phyloP scores from a whole-genome alignment of 2,797 vertebrate species.

The Lepidocolaptes lacrymiger region DNA sequence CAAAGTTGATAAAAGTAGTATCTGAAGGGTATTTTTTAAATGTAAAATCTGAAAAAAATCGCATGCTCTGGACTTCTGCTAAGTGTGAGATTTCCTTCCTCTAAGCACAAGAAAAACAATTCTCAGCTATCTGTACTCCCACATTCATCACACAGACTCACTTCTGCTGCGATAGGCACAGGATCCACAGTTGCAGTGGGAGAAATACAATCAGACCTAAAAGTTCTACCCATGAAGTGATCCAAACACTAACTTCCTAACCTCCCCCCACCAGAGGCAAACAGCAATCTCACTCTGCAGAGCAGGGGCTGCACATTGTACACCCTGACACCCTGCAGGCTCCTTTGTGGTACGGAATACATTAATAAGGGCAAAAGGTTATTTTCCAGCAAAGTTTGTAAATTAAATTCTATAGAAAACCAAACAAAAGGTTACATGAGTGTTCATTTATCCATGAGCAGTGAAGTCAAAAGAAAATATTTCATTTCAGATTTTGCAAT shows the following conservation, averaged over 20 bases:
- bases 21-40: neutral
- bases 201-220: neutral
- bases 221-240: neutral
- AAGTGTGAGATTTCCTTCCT: neutral
- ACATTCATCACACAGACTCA: neutral
- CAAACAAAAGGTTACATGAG: conserved; percentile 39
- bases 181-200: neutral
- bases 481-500: conserved; percentile 23
- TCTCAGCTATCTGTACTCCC: neutral
- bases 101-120: neutral
- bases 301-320: neutral
- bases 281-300: neutral
- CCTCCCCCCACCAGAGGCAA: neutral
- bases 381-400: conserved; percentile 43
- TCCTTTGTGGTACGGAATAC: conserved; percentile 43
- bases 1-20: neutral
- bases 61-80: neutral
- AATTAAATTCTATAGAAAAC: conserved; percentile 46
- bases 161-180: neutral
- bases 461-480: neutral
- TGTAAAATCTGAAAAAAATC: neutral
- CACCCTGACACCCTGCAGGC: neutral
- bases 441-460: neutral
- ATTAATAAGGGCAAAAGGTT: conserved; percentile 57
- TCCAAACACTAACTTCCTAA: neutral